Evolutionary conservation across 1,140 invertebrate species (phyloP).

Genomic region (Drosophila auraria): DNA sequence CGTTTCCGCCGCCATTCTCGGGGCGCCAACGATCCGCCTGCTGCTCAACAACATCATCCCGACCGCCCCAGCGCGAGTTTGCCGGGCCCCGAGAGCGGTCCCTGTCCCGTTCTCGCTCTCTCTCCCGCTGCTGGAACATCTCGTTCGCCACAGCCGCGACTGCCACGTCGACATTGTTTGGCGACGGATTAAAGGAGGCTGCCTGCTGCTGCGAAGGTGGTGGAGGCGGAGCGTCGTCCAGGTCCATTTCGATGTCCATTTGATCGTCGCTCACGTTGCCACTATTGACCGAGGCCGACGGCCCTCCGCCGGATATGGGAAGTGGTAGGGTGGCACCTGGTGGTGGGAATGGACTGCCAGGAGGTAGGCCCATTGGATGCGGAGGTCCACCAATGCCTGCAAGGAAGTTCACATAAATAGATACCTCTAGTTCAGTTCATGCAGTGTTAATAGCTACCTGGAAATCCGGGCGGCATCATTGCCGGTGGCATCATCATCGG

Average conservation of each 20-base stretch:
- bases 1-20: conserved; percentile 56
- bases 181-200: conserved; percentile 76
- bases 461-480: conserved; percentile 86
- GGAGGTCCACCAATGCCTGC: conserved; percentile 85
- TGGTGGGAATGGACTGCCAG: conserved; percentile 85
- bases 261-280: conserved; percentile 87
- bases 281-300: conserved; percentile 6
- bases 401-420: conserved; percentile 47
- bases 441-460: conserved; percentile 38
- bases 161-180: conserved; percentile 46
- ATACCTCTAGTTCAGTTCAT: background rate
- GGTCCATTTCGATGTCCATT: conserved; percentile 89
- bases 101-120: conserved; percentile 37
- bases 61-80: conserved; percentile 71
- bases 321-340: conserved; percentile 61
- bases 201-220: conserved; percentile 41
- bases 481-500: conserved; percentile 86
- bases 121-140: conserved; percentile 54
- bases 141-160: conserved; percentile 56
- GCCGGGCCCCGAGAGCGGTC: conserved; percentile 52
- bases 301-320: conserved; percentile 45
- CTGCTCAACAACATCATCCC: conserved; percentile 61
- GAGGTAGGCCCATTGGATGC: conserved; percentile 75
- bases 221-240: conserved; percentile 83
- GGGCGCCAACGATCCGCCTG: conserved; percentile 59